Evolutionary conservation across 2,888 invertebrate genomes (phyloP).

Genomic region (Himalopsyche tibetana): DNA sequence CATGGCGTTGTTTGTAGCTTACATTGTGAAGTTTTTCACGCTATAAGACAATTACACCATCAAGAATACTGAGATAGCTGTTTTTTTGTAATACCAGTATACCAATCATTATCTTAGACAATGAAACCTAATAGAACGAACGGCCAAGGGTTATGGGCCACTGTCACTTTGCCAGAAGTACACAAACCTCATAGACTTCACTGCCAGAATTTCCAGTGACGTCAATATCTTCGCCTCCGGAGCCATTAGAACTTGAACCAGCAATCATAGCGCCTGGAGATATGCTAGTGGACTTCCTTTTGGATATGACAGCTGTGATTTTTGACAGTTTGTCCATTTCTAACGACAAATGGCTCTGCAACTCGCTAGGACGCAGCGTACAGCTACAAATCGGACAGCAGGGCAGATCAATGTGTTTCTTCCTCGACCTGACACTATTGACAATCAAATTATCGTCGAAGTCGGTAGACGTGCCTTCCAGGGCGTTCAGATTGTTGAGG

Average conservation of each 20-base stretch:
- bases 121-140: too few species aligned
- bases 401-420: slow-evolving; percentile 81
- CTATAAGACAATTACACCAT: too few species aligned
- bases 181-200: slow-evolving; percentile 73
- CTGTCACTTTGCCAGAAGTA: too few species aligned
- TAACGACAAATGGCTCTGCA: slow-evolving; percentile 88
- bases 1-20: too few species aligned
- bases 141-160: too few species aligned
- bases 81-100: too few species aligned
- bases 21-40: too few species aligned
- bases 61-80: too few species aligned
- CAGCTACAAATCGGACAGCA: slow-evolving; percentile 94
- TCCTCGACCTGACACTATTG: slow-evolving; percentile 77
- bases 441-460: slow-evolving; percentile 73
- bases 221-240: slow-evolving; percentile 70
- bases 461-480: slow-evolving; percentile 36
- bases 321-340: slow-evolving; percentile 80
- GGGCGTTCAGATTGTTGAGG: background rate
- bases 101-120: too few species aligned
- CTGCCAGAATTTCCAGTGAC: slow-evolving; percentile 73
- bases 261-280: slow-evolving; percentile 69
- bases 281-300: slow-evolving; percentile 63
- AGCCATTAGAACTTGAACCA: slow-evolving; percentile 69
- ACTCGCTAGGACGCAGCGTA: slow-evolving; percentile 87
- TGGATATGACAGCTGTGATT: slow-evolving; percentile 10